phyloP scores from a whole-genome alignment of 2,113 vertebrate species.

The Scatophagus argus region DNA sequence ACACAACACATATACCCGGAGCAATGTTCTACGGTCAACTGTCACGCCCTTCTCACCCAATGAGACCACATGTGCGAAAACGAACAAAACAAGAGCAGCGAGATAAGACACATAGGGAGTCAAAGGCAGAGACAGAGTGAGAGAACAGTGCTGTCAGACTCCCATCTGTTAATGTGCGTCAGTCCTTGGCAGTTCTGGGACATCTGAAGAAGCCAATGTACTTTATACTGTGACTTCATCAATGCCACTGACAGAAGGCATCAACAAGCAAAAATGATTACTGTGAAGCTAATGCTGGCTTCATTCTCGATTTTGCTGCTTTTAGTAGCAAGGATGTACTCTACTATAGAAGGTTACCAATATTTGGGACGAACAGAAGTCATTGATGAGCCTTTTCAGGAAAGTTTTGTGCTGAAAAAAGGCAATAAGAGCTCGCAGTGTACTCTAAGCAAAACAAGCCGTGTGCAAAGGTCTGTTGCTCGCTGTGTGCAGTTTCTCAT shows the following conservation, averaged over 20 bases:
- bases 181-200: conserved; percentile 65
- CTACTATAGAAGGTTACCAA: neutral
- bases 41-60: conserved; percentile 21
- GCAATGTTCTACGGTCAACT: conserved; percentile 17
- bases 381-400: neutral
- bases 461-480: conserved; percentile 21
- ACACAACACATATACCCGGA: neutral
- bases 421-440: neutral
- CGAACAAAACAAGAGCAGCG: conserved; percentile 40
- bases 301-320: conserved; percentile 19
- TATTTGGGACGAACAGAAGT: neutral
- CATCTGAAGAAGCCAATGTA: conserved; percentile 48
- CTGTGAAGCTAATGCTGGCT: conserved; percentile 12
- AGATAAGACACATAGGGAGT: conserved; percentile 29
- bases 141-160: conserved; percentile 41
- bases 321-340: neutral
- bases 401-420: neutral
- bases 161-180: conserved; percentile 78
- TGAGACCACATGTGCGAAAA: conserved; percentile 36
- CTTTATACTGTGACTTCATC: conserved; percentile 43
- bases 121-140: conserved; percentile 47
- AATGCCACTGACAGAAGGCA: conserved; percentile 53
- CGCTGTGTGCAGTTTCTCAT: conserved; percentile 34
- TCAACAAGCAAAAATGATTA: conserved; percentile 32
- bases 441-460: neutral